phyloP scores from a whole-genome alignment of 2,888 invertebrate genomes.

The Sinelater perroti region DNA sequence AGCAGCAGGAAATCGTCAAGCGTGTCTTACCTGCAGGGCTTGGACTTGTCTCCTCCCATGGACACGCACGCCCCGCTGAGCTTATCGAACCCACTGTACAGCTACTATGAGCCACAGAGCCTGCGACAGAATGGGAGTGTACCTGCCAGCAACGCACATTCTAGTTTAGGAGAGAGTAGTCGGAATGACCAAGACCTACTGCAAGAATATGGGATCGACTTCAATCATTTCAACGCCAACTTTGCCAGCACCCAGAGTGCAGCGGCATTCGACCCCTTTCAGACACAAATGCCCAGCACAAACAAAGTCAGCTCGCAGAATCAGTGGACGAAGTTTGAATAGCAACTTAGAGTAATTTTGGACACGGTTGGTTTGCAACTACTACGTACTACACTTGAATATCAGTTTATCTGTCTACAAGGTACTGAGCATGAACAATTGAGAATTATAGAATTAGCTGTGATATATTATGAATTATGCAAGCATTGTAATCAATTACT shows the following conservation, averaged over 20 bases:
- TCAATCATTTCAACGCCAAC: conserved; percentile 62
- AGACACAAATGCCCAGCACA: conserved; percentile 51
- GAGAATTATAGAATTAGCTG: conserved; percentile 46
- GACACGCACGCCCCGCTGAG: conserved; percentile 57
- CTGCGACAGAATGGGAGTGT: conserved; percentile 61
- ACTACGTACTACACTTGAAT: conserved; percentile 4
- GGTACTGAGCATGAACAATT: conserved; percentile 26
- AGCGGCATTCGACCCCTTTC: conserved; percentile 56
- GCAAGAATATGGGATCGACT: conserved; percentile 78
- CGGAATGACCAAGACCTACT: conserved; percentile 72
- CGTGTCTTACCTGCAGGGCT: not conserved
- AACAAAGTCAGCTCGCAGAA: conserved; percentile 63
- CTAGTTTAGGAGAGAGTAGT: conserved; percentile 53
- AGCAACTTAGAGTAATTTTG: conserved; percentile 28
- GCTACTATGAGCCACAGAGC: conserved; percentile 51
- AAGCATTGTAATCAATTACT: conserved; percentile 21
- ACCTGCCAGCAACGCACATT: conserved; percentile 62
- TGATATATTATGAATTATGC: conserved; percentile 39
- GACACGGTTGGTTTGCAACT: conserved; percentile 23
- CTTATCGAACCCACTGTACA: conserved; percentile 63
- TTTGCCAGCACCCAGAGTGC: conserved; percentile 53
- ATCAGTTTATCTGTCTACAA: no score
- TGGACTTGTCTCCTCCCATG: conserved; percentile 38
- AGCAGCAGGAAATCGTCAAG: conserved; percentile 32
- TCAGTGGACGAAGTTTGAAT: conserved; percentile 70